Conservation (phyloP, 2,797 vertebrate species). For the Coreius guichenoti region DNA sequence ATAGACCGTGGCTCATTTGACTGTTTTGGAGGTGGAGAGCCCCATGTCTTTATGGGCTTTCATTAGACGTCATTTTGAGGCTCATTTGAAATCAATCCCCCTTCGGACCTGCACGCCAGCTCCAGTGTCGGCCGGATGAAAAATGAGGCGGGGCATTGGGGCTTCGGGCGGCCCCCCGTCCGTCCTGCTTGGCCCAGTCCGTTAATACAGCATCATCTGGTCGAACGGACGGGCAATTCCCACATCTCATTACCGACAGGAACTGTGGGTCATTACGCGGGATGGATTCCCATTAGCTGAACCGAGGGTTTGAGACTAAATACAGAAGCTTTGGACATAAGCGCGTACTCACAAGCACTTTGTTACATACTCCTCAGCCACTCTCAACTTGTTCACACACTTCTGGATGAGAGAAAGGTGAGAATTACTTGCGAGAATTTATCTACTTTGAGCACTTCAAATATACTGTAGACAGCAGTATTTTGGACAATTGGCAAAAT, state of each 20-base stretch:
- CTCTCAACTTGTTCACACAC: constrained; percentile 33
- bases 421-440: constrained; percentile 9
- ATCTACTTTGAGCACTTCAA: neutral
- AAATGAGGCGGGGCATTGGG: constrained; percentile 82
- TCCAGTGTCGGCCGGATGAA: constrained; percentile 85
- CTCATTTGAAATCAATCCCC: constrained; percentile 81
- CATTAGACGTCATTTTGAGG: constrained; percentile 75
- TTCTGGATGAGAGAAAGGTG: constrained; percentile 26
- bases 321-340: constrained; percentile 52
- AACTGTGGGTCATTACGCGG: constrained; percentile 91
- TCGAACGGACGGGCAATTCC: constrained; percentile 90
- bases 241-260: constrained; percentile 93
- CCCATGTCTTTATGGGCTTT: constrained; percentile 70
- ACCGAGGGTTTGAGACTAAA: constrained; percentile 70
- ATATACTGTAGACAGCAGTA: neutral
- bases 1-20: constrained; percentile 43
- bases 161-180: constrained; percentile 77
- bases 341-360: constrained; percentile 39
- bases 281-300: constrained; percentile 89
- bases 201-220: constrained; percentile 93
- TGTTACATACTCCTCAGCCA: constrained; percentile 38
- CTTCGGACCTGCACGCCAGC: constrained; percentile 75
- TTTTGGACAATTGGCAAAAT: neutral
- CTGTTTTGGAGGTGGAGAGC: constrained; percentile 52
- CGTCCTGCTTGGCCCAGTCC: constrained; percentile 83